Percentiles rank a stretch among this genome's conserved stretches.
phyloP scores from a whole-genome alignment of 2,113 vertebrate genomes.

The Carassius gibelio region DNA sequence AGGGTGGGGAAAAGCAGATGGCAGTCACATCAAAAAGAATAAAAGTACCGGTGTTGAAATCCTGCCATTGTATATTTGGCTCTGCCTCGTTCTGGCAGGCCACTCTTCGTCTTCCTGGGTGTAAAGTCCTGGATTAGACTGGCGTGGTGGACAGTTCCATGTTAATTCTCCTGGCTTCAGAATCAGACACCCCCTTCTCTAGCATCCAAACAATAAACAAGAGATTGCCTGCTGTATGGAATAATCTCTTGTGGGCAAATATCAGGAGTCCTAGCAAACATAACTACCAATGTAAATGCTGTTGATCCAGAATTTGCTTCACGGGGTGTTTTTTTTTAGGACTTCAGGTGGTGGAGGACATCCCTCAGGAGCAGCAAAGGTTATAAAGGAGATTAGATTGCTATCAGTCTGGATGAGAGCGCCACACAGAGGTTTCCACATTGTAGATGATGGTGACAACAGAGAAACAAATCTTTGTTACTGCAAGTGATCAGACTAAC shows the following conservation, averaged over 20 bases:
- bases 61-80: constrained; percentile 50
- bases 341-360: neutral
- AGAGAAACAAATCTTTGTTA: constrained; percentile 42
- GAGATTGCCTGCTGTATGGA: constrained; percentile 45
- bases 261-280: constrained; percentile 56
- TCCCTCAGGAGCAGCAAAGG: constrained; percentile 37
- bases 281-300: constrained; percentile 31
- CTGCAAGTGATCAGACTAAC: constrained; percentile 20
- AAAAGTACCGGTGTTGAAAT: constrained; percentile 34
- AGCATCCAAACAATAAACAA: constrained; percentile 60
- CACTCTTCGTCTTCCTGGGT: constrained; percentile 30
- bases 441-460: constrained; percentile 28
- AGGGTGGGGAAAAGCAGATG: constrained; percentile 37
- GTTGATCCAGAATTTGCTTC: constrained; percentile 22
- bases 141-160: constrained; percentile 46
- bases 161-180: constrained; percentile 50
- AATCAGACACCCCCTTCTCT: constrained; percentile 47
- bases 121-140: constrained; percentile 54
- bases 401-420: constrained; percentile 41
- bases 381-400: constrained; percentile 59
- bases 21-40: constrained; percentile 46
- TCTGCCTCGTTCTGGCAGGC: constrained; percentile 35
- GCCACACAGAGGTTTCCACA: constrained; percentile 1
- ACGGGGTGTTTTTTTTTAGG: constrained; percentile 13
- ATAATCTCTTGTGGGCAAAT: constrained; percentile 55